Conservation (phyloP, 2,888 invertebrate species). For the Cephus spinipes region DNA sequence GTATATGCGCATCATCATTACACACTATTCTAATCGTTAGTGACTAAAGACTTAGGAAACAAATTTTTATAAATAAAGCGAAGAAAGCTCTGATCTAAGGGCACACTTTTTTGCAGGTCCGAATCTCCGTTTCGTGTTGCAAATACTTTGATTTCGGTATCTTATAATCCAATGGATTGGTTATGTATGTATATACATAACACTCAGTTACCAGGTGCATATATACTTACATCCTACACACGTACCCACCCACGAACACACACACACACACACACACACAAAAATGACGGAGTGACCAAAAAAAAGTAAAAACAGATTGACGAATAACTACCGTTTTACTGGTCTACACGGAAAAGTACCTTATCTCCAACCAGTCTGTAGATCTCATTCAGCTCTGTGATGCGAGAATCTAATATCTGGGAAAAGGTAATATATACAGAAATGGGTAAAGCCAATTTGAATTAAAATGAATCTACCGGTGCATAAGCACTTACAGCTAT, state of each 20-base stretch:
- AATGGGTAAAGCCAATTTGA: background rate
- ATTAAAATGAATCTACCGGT: background rate
- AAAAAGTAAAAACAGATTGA: background rate
- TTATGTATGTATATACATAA: background rate
- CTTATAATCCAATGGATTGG: constrained; percentile 34
- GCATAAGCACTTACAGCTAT: constrained; percentile 2
- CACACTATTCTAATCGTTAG: background rate
- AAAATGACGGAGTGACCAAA: background rate
- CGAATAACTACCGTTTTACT: background rate
- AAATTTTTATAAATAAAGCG: background rate
- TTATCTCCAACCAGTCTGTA: constrained; percentile 1
- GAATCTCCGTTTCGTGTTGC: constrained; percentile 25
- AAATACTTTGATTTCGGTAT: constrained; percentile 36
- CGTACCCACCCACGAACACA: background rate
- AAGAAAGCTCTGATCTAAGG: constrained; percentile 21
- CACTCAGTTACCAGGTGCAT: background rate
- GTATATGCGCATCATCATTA: background rate
- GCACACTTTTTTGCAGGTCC: constrained; percentile 39
- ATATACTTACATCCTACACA: background rate
- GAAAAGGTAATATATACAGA: background rate
- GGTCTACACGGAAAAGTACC: constrained; percentile 1
- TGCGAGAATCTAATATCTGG: background rate
- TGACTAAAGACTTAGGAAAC: background rate
- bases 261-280: background rate
- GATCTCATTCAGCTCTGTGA: background rate